A percentile compares a stretch with the other conserved stretches of the same genome.
These are phyloP conservation scores for Euthynnus affinis DNA, from an alignment of 2,797 vertebrate species.

Conservation along the genomic window DNA sequence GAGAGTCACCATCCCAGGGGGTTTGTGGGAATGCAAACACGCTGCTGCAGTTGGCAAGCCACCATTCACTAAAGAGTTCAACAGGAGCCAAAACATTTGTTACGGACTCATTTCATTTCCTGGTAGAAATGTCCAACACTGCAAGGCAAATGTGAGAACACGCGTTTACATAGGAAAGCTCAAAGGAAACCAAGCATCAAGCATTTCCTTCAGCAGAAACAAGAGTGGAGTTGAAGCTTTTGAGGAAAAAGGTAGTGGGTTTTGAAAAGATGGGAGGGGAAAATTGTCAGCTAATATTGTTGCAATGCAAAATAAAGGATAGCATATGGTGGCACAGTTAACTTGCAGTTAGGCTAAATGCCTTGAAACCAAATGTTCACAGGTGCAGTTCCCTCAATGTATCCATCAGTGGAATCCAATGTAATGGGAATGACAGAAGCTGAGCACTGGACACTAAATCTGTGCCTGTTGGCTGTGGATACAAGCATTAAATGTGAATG, in stretches of 20 bases:
- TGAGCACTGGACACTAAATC: constrained; percentile 13
- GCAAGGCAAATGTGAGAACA: constrained; percentile 79
- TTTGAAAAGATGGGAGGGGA: constrained; percentile 8
- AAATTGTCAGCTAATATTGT: constrained; percentile 37
- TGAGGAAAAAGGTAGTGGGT: constrained; percentile 5
- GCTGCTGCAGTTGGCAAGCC: constrained; percentile 76
- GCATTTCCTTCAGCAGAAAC: constrained; percentile 65
- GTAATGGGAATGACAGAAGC: constrained; percentile 20
- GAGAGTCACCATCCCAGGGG: constrained; percentile 73
- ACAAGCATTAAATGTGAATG: constrained; percentile 16
- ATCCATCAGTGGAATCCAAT: constrained; percentile 17
- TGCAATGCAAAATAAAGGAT: constrained; percentile 43
- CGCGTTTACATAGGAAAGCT: constrained; percentile 68
- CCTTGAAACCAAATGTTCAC: constrained; percentile 3
- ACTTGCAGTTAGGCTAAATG: constrained; percentile 8
- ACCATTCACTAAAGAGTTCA: constrained; percentile 73
- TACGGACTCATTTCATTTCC: constrained; percentile 82
- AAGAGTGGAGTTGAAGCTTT: constrained; percentile 56
- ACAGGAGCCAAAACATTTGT: constrained; percentile 86
- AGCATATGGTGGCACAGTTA: constrained; percentile 6
- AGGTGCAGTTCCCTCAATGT: constrained; percentile 29
- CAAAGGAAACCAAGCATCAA: constrained; percentile 73
- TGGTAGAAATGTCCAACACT: constrained; percentile 71
- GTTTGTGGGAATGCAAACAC: constrained; percentile 82
- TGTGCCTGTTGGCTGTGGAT: constrained; percentile 21